phyloP scores from a whole-genome alignment of 2,888 invertebrate genomes.

The Ectemnius continuus region DNA sequence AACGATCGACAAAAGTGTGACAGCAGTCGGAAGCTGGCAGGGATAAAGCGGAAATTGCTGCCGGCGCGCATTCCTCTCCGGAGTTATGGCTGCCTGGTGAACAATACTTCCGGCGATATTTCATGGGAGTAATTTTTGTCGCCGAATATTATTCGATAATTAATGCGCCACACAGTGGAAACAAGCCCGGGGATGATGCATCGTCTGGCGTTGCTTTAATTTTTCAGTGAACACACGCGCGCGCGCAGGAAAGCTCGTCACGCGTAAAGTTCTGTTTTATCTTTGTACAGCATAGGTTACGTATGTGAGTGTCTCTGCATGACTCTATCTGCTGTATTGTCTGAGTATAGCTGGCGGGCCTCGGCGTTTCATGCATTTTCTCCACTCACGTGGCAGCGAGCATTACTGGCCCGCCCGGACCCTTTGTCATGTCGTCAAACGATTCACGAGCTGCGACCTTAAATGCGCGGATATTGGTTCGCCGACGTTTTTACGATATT shows the following conservation, averaged over 20 bases:
- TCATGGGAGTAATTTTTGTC: neutral
- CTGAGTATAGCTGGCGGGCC: too few species aligned
- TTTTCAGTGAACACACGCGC: neutral
- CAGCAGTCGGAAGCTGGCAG: neutral
- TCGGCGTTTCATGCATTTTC: too few species aligned
- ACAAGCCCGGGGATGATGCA: neutral
- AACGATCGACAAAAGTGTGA: neutral
- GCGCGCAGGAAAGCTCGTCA: too few species aligned
- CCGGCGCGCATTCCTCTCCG: neutral
- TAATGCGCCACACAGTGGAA: neutral
- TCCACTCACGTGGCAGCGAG: too few species aligned
- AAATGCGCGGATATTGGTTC: conserved; percentile 45
- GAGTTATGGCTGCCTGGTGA: neutral
- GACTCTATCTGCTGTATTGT: too few species aligned
- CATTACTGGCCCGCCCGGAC: too few species aligned
- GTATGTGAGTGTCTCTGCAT: neutral
- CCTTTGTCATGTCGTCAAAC: conserved; percentile 42
- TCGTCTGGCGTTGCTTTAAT: conserved; percentile 2
- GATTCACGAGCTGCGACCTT: conserved; percentile 40
- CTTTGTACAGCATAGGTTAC: neutral
- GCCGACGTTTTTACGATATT: conserved; percentile 46
- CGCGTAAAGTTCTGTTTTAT: neutral
- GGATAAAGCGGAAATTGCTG: neutral
- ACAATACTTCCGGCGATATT: neutral
- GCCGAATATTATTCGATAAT: conserved; percentile 4